A percentile compares a stretch with the other conserved stretches of the same genome.
Conservation (phyloP, 2,888 invertebrate species). For the Tachina grossa region DNA sequence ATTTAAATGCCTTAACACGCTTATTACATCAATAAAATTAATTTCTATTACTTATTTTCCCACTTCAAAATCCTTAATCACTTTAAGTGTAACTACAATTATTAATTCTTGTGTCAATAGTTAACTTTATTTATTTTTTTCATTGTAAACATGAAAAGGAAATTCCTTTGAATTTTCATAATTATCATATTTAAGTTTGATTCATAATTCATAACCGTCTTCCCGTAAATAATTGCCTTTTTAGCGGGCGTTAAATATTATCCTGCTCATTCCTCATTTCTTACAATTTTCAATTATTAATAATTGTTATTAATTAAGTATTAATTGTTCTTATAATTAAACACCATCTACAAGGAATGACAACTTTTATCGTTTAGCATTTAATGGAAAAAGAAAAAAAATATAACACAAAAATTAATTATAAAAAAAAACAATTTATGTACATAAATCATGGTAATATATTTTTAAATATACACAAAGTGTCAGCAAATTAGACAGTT, state of each 20-base stretch:
- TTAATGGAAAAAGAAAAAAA: background rate
- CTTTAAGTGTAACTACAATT: background rate
- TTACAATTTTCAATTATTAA: background rate
- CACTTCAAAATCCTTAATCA: background rate
- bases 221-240: background rate
- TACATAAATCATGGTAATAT: background rate
- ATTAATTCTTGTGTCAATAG: background rate
- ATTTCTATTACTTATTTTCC: too few relatives aligned
- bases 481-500: too few relatives aligned
- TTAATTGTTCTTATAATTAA: slow-evolving; percentile 27
- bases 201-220: background rate
- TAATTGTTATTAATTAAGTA: slow-evolving; percentile 44
- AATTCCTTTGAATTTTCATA: background rate
- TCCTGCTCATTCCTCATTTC: background rate
- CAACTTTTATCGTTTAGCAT: background rate
- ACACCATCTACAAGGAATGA: slow-evolving; percentile 3
- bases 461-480: too few relatives aligned
- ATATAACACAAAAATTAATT: background rate
- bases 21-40: too few relatives aligned
- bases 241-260: slow-evolving; percentile 5
- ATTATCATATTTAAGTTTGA: background rate
- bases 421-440: background rate
- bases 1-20: too few relatives aligned
- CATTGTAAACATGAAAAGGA: background rate
- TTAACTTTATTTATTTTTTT: background rate